These are phyloP conservation scores for Trematomus loennbergii DNA, from an alignment of 2,113 vertebrate genomes.

Conservation along the genomic window DNA sequence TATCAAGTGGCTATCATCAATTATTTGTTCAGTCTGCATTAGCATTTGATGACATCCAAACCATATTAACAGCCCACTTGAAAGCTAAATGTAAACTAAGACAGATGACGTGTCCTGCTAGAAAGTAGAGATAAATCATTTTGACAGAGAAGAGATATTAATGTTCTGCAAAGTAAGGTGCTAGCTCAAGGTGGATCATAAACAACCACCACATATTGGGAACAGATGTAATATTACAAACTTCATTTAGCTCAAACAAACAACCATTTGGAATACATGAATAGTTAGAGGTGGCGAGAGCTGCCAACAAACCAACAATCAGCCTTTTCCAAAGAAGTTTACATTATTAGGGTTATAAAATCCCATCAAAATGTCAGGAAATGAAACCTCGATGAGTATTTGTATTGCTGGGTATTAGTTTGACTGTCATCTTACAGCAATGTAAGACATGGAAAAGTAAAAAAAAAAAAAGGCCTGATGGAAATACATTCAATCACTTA, in stretches of 20 bases:
- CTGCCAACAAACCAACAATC: slow-evolving; percentile 36
- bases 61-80: slow-evolving; percentile 21
- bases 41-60: slow-evolving; percentile 53
- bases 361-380: slow-evolving; percentile 38
- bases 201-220: not conserved
- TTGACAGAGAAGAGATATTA: not conserved
- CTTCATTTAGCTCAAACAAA: slow-evolving; percentile 22
- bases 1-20: slow-evolving; percentile 34
- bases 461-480: slow-evolving; percentile 46
- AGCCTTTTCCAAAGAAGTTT: slow-evolving; percentile 33
- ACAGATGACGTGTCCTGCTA: not conserved
- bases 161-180: slow-evolving; percentile 10
- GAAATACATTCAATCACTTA: slow-evolving; percentile 58
- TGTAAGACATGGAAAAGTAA: slow-evolving; percentile 31
- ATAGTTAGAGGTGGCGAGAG: slow-evolving; percentile 38
- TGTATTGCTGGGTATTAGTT: slow-evolving; percentile 48
- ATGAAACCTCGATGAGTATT: slow-evolving; percentile 39
- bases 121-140: not conserved
- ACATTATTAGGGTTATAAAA: slow-evolving; percentile 45
- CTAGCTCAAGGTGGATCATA: not conserved
- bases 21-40: slow-evolving; percentile 25
- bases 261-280: slow-evolving; percentile 29
- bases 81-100: slow-evolving; percentile 23
- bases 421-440: slow-evolving; percentile 55
- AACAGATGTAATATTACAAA: slow-evolving; percentile 14